Base-by-base conservation (phyloP, 2,888 invertebrate species). In the Trissolcus brochymenae region DNA sequence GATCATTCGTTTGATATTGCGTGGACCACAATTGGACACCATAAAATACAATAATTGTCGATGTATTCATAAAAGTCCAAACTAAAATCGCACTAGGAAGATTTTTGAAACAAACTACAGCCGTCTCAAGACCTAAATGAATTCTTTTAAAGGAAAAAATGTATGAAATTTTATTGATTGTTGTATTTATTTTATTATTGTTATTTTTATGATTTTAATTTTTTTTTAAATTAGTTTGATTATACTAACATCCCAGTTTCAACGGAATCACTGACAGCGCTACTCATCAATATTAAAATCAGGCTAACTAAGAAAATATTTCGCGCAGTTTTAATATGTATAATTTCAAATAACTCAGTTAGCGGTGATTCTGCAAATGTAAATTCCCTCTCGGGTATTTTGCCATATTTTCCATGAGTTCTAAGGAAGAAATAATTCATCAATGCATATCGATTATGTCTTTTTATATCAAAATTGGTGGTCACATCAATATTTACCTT, bases 61-160 rank as follows among this genome's bases (percentile, higher is more conserved):
- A 85, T 0, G 85, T 50, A 71, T 91, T 90, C 89, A 92, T 91
- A 9, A 88, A 66, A 1, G 89, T 83, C 92, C 94, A 94, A 55
- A 92, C 86, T 1, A 88, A 82, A 56, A 93, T 83, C 1, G 92
- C 92, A 62, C 89, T 88, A 57, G 92, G 90, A 40, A 94, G 90
- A 76, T 92, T 91, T 13, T 91, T 91, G 80, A 95, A 93, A 0
- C 92, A 92, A 78, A 86, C 88, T 43, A 86, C 86, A 60, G 95
- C 91, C 7, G 93, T 90, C 35, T 90, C 89, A 73, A 94, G 89
- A 29, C 93, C 93, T 46, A 93, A 84, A 81, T 90, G 90, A 4
- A 91, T 84, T 74, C 92, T 92, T 81, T 11, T 6, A 51, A 21
- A 51, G 17, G 25, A 25, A 51, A 51, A n/a, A 46, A 13, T 46